Percentiles rank a stretch among this genome's conserved stretches.
Conservation (phyloP, 2,888 invertebrate species). For the Calameuta filiformis region DNA sequence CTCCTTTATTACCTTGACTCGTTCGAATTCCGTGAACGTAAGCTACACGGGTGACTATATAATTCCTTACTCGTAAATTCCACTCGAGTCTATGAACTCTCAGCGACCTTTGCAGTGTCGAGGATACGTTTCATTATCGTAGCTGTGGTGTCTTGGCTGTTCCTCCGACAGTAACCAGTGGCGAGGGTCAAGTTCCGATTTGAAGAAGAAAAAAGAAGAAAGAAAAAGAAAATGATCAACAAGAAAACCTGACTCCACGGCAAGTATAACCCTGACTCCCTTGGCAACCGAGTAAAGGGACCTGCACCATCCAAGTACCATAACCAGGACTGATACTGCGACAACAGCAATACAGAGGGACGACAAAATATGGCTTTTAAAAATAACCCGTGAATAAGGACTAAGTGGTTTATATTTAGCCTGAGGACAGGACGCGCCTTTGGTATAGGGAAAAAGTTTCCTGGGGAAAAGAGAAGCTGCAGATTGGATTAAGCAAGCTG, state of each 20-base stretch:
- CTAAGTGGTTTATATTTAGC: slow-evolving; percentile 4
- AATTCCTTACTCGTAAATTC: background rate
- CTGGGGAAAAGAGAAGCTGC: background rate
- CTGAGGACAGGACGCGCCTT: background rate
- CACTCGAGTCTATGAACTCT: background rate
- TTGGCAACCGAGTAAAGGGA: background rate
- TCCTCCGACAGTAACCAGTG: background rate
- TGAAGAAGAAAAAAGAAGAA: background rate
- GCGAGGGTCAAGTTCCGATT: background rate
- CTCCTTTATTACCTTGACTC: background rate
- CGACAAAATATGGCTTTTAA: background rate
- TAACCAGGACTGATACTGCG: background rate
- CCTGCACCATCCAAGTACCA: background rate
- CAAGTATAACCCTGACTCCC: background rate
- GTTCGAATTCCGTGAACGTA: background rate
- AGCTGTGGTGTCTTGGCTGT: background rate
- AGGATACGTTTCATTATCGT: background rate
- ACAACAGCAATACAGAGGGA: background rate
- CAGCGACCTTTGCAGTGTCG: background rate
- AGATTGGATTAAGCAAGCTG: background rate
- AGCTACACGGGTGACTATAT: background rate
- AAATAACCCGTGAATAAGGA: slow-evolving; percentile 4
- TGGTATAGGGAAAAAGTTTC: background rate
- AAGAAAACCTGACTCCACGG: background rate
- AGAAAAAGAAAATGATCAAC: background rate